These are phyloP conservation scores for Enteromius viviparus DNA, from an alignment of 2,797 vertebrate genomes.

Conservation along the genomic window DNA sequence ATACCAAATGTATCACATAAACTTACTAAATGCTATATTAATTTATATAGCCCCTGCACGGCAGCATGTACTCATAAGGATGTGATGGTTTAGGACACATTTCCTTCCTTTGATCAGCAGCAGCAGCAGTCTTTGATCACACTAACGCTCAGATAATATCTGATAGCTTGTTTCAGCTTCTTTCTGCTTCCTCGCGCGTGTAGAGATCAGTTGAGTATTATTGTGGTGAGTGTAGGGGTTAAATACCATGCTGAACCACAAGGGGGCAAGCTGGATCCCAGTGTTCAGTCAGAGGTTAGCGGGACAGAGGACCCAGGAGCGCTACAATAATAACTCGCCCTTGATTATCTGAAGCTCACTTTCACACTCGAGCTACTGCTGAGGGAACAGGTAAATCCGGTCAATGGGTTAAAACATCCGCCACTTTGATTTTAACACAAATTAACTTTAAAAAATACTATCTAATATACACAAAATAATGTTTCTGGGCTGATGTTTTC, in stretches of 20 bases:
- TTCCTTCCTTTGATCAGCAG: background rate
- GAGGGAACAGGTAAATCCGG: background rate
- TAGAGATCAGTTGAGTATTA: slow-evolving; percentile 8
- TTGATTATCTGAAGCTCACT: background rate
- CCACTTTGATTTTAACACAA: background rate
- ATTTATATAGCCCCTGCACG: background rate
- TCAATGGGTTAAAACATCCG: background rate
- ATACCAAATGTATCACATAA: background rate
- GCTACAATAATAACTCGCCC: background rate
- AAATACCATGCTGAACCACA: slow-evolving; percentile 63
- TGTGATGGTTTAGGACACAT: background rate
- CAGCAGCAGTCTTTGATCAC: background rate
- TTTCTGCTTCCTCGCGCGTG: background rate
- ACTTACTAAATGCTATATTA: background rate
- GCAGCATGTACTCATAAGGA: background rate
- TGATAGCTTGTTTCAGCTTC: background rate
- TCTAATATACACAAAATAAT: background rate
- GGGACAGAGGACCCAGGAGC: slow-evolving; percentile 3
- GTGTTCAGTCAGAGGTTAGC: slow-evolving; percentile 34
- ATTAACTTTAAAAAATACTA: background rate
- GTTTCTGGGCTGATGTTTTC: background rate
- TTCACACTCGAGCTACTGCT: background rate
- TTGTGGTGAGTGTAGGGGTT: slow-evolving; percentile 42
- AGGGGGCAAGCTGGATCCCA: slow-evolving; percentile 63
- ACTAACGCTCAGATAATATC: background rate